Conservation (phyloP, 2,888 invertebrate species). For the Cephus pygmeus region DNA sequence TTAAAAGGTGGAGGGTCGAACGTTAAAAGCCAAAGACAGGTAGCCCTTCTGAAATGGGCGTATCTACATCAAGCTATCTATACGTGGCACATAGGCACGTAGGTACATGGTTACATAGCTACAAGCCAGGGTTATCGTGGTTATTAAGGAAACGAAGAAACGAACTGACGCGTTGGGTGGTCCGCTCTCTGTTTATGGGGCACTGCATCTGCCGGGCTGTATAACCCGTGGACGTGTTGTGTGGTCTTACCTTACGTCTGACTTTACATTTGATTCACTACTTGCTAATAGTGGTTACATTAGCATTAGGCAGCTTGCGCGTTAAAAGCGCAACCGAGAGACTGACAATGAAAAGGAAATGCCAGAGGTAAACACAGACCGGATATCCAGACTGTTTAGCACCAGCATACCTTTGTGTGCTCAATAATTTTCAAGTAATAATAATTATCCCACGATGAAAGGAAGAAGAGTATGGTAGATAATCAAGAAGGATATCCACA, state of each 20-base stretch:
- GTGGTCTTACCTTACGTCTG: slow-evolving; percentile 59
- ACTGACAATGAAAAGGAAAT: background rate
- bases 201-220: slow-evolving; percentile 60
- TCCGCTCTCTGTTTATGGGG: slow-evolving; percentile 64
- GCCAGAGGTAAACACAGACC: background rate
- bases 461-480: background rate
- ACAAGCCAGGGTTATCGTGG: slow-evolving; percentile 45
- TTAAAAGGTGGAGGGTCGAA: background rate
- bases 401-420: background rate
- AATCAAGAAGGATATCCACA: background rate
- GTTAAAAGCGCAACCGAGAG: slow-evolving; percentile 3
- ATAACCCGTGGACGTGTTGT: slow-evolving; percentile 57
- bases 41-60: slow-evolving; percentile 33
- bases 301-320: slow-evolving; percentile 39
- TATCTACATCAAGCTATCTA: slow-evolving; percentile 14
- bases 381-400: background rate
- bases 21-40: slow-evolving; percentile 36
- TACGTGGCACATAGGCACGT: background rate
- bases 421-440: background rate
- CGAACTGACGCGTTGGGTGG: slow-evolving; percentile 60
- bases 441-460: background rate
- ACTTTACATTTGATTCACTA: slow-evolving; percentile 62
- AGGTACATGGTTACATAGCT: background rate
- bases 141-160: slow-evolving; percentile 62
- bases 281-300: slow-evolving; percentile 59